Conservation (phyloP, 2,113 vertebrate species). For the Chionomys nivalis region DNA sequence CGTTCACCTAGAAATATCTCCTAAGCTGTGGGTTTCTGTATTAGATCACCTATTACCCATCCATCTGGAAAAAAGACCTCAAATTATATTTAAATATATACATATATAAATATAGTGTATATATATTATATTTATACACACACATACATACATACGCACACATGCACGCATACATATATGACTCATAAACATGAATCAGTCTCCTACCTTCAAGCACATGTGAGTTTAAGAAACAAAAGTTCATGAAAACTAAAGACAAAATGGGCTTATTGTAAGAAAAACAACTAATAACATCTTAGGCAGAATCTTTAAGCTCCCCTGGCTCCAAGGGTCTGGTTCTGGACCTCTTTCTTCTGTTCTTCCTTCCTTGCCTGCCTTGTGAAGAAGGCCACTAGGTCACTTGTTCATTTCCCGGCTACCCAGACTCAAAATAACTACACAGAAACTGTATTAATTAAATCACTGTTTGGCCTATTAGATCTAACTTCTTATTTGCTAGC, state of each 20-base stretch:
- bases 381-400: no score
- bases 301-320: not conserved
- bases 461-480: no score
- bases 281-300: not conserved
- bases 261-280: not conserved
- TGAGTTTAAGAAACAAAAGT: not conserved
- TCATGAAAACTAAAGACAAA: not conserved
- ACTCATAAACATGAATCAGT: not conserved
- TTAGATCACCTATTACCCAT: not conserved
- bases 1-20: not conserved
- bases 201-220: not conserved
- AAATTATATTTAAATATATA: not conserved
- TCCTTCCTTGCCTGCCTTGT: no score
- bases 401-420: no score
- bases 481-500: no score
- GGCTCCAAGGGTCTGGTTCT: no score
- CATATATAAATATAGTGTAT: no score
- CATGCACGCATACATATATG: accelerated
- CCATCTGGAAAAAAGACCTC: not conserved
- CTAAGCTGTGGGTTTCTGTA: not conserved
- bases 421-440: no score
- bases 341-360: not conserved
- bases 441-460: no score
- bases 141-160: no score
- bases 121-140: no score